phyloP scores from a whole-genome alignment of 30 jellyfish, hydroid and myxozoan genomes.

The Chironex yamaguchii region DNA sequence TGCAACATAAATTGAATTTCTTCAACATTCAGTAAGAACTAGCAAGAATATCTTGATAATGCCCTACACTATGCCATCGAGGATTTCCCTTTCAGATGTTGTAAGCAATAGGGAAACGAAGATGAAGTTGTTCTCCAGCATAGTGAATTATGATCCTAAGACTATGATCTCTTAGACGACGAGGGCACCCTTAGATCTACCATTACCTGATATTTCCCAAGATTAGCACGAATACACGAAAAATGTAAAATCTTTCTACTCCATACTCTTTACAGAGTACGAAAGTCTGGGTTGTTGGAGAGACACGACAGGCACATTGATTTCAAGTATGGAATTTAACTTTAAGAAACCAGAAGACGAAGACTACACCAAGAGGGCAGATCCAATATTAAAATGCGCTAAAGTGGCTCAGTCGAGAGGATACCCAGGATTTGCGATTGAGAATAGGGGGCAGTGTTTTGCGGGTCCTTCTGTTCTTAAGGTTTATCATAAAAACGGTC shows the following conservation, averaged over 20 bases:
- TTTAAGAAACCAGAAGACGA: slow-evolving; percentile 61
- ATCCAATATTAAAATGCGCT: slow-evolving; percentile 72
- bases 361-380: slow-evolving; percentile 68
- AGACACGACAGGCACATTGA: slow-evolving; percentile 44
- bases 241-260: too few species aligned
- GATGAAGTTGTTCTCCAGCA: too few species aligned
- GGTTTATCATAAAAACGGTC: slow-evolving; percentile 48
- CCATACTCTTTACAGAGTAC: slow-evolving; percentile 19
- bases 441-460: slow-evolving; percentile 82
- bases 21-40: too few species aligned
- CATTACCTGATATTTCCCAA: too few species aligned
- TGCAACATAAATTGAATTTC: too few species aligned
- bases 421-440: slow-evolving; percentile 81
- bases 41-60: too few species aligned
- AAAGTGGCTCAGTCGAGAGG: slow-evolving; percentile 69
- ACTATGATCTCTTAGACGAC: background rate
- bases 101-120: too few species aligned
- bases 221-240: too few species aligned
- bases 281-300: slow-evolving; percentile 72
- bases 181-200: background rate
- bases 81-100: too few species aligned
- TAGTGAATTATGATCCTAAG: too few species aligned
- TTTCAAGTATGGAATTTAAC: slow-evolving; percentile 65
- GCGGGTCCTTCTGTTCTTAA: slow-evolving; percentile 65
- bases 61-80: too few species aligned